These are phyloP conservation scores for Chorisops tibialis DNA, from an alignment of 2,888 invertebrate species.

Conservation along the genomic window DNA sequence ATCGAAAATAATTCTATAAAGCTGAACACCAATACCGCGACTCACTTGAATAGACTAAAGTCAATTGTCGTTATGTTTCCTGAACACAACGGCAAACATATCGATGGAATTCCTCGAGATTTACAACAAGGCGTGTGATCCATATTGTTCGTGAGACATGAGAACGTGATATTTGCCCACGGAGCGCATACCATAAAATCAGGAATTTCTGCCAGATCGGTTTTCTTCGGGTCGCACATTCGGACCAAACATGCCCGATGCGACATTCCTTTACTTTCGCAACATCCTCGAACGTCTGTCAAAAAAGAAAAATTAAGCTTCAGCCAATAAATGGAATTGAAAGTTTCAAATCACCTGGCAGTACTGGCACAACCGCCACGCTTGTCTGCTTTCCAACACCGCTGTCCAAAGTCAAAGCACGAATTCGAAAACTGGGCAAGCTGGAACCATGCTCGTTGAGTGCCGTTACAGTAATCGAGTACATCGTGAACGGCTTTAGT, in stretches of 20 bases:
- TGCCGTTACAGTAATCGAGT: constrained; percentile 72
- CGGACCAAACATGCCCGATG: constrained; percentile 73
- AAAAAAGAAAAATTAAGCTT: background rate
- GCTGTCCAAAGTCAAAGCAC: constrained; percentile 68
- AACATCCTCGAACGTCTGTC: constrained; percentile 68
- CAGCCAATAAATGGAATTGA: background rate
- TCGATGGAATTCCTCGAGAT: constrained; percentile 68
- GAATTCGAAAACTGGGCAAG: constrained; percentile 69
- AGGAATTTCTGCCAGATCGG: constrained; percentile 55
- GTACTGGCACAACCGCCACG: constrained; percentile 61
- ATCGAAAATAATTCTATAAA: background rate
- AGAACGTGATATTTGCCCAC: constrained; percentile 78
- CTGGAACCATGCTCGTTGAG: constrained; percentile 73
- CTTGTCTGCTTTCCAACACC: constrained; percentile 60
- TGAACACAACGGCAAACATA: constrained; percentile 73
- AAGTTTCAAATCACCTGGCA: constrained; percentile 54
- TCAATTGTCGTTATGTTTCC: constrained; percentile 76
- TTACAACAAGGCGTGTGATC: constrained; percentile 81
- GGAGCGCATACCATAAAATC: constrained; percentile 88
- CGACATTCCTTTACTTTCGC: constrained; percentile 66
- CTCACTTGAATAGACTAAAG: constrained; percentile 79
- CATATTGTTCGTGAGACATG: constrained; percentile 73
- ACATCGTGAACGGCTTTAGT: constrained; percentile 76
- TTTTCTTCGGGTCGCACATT: constrained; percentile 72
- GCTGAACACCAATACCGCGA: constrained; percentile 32